A percentile compares a stretch with the other conserved stretches of the same genome.
phyloP scores from a whole-genome alignment of 1,140 invertebrate species.

The Atta colombica region DNA sequence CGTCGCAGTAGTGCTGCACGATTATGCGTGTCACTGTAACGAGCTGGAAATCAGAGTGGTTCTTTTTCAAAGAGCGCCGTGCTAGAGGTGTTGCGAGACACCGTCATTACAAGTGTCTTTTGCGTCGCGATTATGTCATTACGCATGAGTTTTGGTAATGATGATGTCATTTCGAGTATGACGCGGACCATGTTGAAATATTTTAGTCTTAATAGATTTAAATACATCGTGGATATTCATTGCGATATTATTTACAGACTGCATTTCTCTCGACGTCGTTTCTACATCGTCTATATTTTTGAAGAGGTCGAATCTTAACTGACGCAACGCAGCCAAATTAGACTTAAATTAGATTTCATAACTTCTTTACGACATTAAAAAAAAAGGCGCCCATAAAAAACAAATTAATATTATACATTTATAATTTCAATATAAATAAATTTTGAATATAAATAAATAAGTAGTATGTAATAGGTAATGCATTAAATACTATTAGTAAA shows the following conservation, averaged over 20 bases:
- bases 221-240: conserved; percentile 24
- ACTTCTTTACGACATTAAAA: neutral
- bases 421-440: neutral
- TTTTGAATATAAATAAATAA: neutral
- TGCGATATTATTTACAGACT: neutral
- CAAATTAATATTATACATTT: neutral
- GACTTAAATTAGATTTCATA: conserved; percentile 18
- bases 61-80: conserved; percentile 44
- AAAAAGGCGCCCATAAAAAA: neutral
- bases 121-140: conserved; percentile 26
- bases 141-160: conserved; percentile 22
- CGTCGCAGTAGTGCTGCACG: conserved; percentile 31
- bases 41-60: conserved; percentile 32
- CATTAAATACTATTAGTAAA: neutral
- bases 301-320: neutral
- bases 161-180: conserved; percentile 24
- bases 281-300: neutral
- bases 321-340: conserved; percentile 1
- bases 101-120: conserved; percentile 23
- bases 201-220: conserved; percentile 8
- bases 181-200: neutral
- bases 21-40: conserved; percentile 53
- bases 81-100: conserved; percentile 8
- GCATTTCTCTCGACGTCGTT: neutral
- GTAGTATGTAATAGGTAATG: neutral